Evolutionary conservation across 2,888 invertebrate species (phyloP).

Genomic region (Brassicogethes aeneus): DNA sequence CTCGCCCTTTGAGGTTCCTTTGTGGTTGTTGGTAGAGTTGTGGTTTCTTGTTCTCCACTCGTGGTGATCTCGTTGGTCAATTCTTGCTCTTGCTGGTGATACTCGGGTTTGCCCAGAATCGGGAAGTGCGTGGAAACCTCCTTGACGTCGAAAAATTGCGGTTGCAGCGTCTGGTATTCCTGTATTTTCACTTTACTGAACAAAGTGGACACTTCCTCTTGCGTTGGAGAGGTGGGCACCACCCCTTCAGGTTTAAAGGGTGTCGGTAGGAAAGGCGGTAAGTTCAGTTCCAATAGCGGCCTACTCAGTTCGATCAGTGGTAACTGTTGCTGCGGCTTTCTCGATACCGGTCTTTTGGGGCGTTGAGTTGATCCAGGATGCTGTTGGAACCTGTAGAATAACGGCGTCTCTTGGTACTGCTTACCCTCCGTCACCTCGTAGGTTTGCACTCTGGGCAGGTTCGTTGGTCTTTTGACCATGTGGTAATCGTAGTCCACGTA

Average conservation of each 20-base stretch:
- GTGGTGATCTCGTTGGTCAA: constrained; percentile 26
- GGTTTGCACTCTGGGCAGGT: constrained; percentile 26
- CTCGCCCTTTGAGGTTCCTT: constrained; percentile 11
- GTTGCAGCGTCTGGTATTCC: constrained; percentile 18
- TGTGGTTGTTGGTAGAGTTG: constrained; percentile 1
- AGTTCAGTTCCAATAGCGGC: constrained; percentile 23
- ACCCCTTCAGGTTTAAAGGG: constrained; percentile 33
- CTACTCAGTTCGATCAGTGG: constrained; percentile 6
- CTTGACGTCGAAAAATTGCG: constrained; percentile 33
- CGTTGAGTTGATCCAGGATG: background rate
- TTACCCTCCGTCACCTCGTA: constrained; percentile 41
- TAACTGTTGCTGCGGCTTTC: constrained; percentile 16
- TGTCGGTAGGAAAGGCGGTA: constrained; percentile 36
- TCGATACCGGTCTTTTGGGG: constrained; percentile 5
- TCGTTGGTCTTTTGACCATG: constrained; percentile 16
- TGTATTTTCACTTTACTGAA: constrained; percentile 26
- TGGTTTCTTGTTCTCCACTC: constrained; percentile 14
- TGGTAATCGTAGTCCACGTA: constrained; percentile 26
- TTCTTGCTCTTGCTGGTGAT: constrained; percentile 15
- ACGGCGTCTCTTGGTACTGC: constrained; percentile 11
- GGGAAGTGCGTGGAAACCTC: constrained; percentile 41
- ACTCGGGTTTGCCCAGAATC: constrained; percentile 29
- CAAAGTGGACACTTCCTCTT: constrained; percentile 36
- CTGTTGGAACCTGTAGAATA: constrained; percentile 2
- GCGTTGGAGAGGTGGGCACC: constrained; percentile 35